These are phyloP conservation scores for Eurytoma adleriae DNA, from an alignment of 2,888 invertebrate species.

Conservation along the genomic window DNA sequence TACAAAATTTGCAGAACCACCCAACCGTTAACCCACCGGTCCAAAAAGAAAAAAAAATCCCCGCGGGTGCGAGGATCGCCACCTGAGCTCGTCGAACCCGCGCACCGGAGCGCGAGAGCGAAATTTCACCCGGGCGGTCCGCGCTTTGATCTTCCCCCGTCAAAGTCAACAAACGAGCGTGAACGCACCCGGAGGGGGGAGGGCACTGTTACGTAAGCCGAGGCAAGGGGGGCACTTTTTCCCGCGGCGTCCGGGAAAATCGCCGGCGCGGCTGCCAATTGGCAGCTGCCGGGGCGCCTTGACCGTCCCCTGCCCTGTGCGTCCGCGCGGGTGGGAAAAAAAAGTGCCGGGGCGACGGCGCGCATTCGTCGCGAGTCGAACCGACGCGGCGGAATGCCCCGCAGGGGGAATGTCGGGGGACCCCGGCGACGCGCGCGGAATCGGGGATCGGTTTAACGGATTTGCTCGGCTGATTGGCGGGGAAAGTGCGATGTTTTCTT, in stretches of 20 bases:
- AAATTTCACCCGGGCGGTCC: neutral
- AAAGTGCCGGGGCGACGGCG: conserved; percentile 26
- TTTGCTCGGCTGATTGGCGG: neutral
- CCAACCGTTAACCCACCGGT: no score
- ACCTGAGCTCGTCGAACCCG: no score
- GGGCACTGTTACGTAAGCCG: no score
- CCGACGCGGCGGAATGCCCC: neutral
- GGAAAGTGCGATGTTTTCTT: neutral
- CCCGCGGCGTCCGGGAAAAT: conserved; percentile 33
- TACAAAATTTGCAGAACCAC: no score
- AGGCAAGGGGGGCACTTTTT: conserved; percentile 22
- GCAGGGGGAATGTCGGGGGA: neutral
- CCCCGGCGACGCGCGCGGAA: no score
- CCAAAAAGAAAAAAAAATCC: no score
- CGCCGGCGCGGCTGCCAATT: conserved; percentile 48
- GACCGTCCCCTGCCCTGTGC: conserved; percentile 37
- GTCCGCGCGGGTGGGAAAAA: conserved; percentile 37
- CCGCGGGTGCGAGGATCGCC: no score
- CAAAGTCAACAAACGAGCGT: conserved; percentile 29
- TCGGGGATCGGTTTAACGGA: neutral
- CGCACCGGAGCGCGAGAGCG: no score
- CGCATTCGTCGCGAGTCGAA: conserved; percentile 13
- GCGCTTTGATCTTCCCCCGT: conserved; percentile 40
- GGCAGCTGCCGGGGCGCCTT: conserved; percentile 47
- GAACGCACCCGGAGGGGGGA: neutral